Evolutionary conservation across 2,113 vertebrate genomes (phyloP), one percentile per base, ranked within the genome.

Genomic region (Cygnus atratus): DNA sequence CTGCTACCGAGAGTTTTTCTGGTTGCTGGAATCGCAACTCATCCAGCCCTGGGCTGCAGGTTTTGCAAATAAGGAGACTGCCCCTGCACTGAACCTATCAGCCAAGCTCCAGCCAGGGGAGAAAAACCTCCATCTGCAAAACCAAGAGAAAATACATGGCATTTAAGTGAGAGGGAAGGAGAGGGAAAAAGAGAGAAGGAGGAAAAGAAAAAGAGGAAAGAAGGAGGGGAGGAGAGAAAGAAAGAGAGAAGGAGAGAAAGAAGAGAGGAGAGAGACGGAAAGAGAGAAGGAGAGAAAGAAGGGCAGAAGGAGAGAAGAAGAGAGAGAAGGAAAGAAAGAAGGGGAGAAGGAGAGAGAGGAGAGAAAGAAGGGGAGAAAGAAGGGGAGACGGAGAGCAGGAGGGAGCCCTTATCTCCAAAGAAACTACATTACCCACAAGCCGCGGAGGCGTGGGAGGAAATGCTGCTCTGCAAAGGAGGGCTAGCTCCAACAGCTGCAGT

Each of bases 401-500:
- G 46, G 46, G 20, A 65, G 7, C 37, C 16, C 17, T 35, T 18
- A 50, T 65, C 76, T 82, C 33, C 44, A 25, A 25, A 77, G 24
- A 93, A 96, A 98, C 99, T 99, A 98, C 98, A 98, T 97, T 98
- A 98, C 98, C 99, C 99, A 98, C 97, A 97, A 98, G 98, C 58
- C 98, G 74, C 10, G 84, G 67, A 54, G 4, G 3, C 2, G 74
- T 29, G 76, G 22, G 62, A 98, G 99, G 99, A 99, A 98, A 98
- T 98, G 98, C 98, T 98, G 98, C 1, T 97, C 25, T 63, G 91
- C 93, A 39, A 66, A 73, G 84, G 92, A 96, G 94, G 87, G 90
- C 96, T 76, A 35, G 96, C 97, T 97, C 95, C 97, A 97, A 91
- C 93, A 90, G 97, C 98, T 94, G 98, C 98, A 97, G 98, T 96